Conservation (phyloP, 2,888 invertebrate genomes). For the Pseudolycoriella hygida region DNA sequence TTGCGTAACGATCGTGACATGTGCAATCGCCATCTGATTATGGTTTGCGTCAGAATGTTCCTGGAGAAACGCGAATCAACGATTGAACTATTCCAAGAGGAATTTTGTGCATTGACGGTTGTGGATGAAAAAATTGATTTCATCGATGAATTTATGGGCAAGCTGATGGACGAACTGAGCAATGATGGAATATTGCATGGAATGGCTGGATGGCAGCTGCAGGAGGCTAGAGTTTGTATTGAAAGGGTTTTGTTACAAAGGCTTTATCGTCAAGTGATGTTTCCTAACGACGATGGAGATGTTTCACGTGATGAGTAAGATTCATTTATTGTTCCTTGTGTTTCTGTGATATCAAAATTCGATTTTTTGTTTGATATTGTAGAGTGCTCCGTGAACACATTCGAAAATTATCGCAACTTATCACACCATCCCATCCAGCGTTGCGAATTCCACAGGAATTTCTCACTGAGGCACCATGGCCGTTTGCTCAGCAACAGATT, state of each 20-base stretch:
- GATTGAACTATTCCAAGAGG: slow-evolving; percentile 55
- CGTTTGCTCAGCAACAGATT: slow-evolving; percentile 82
- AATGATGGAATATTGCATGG: slow-evolving; percentile 57
- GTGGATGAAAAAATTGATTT: slow-evolving; percentile 86
- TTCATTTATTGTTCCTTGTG: slow-evolving; percentile 12
- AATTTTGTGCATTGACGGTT: slow-evolving; percentile 60
- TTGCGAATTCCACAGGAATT: slow-evolving; percentile 65
- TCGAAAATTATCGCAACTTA: slow-evolving; percentile 52
- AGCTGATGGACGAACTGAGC: slow-evolving; percentile 49
- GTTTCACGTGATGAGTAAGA: slow-evolving; percentile 75
- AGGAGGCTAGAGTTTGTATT: slow-evolving; percentile 62
- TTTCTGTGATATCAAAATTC: neutral
- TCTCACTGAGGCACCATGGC: slow-evolving; percentile 88
- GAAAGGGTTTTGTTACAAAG: slow-evolving; percentile 83
- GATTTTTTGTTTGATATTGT: slow-evolving; percentile 11
- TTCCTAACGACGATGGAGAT: slow-evolving; percentile 95
- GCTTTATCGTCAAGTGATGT: slow-evolving; percentile 83
- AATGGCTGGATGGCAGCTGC: slow-evolving; percentile 40
- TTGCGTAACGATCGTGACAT: slow-evolving; percentile 51
- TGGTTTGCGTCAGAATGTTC: slow-evolving; percentile 62
- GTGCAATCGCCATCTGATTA: slow-evolving; percentile 53
- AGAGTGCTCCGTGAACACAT: slow-evolving; percentile 82
- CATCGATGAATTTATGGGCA: slow-evolving; percentile 63
- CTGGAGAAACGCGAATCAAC: slow-evolving; percentile 58
- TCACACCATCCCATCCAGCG: slow-evolving; percentile 66